Conservation (phyloP, 2,888 invertebrate species). For the Resseliella maxima region DNA sequence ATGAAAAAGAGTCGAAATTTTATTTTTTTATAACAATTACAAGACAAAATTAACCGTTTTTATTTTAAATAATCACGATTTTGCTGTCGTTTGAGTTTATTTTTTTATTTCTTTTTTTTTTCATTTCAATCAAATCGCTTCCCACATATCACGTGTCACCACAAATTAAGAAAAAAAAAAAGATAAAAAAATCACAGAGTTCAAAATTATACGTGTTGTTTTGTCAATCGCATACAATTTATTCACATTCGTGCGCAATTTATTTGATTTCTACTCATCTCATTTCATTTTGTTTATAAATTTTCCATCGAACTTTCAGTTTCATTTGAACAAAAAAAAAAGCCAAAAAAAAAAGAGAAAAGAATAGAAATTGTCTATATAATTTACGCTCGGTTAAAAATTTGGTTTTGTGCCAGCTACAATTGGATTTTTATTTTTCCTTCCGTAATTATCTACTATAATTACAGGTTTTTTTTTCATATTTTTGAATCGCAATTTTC, state of each 20-base stretch:
- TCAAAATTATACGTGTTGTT: background rate
- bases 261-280: background rate
- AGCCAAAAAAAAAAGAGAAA: background rate
- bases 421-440: background rate
- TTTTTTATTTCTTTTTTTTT: background rate
- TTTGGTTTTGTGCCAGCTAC: background rate
- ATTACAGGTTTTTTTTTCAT: background rate
- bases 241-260: background rate
- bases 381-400: background rate
- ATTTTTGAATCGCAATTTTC: background rate
- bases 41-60: background rate
- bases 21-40: background rate
- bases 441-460: conserved; percentile 31
- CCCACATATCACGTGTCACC: background rate
- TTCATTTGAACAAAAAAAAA: background rate
- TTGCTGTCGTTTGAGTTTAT: background rate
- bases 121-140: background rate
- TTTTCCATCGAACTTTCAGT: background rate
- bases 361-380: background rate
- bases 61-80: background rate
- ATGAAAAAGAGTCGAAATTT: background rate
- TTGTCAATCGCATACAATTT: conserved; percentile 5
- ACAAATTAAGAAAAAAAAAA: conserved; percentile 9
- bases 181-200: conserved; percentile 43
- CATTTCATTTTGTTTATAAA: background rate